These are phyloP conservation scores for Brevipalpus yothersi DNA, from an alignment of 1,140 invertebrate genomes.

Conservation along the genomic window DNA sequence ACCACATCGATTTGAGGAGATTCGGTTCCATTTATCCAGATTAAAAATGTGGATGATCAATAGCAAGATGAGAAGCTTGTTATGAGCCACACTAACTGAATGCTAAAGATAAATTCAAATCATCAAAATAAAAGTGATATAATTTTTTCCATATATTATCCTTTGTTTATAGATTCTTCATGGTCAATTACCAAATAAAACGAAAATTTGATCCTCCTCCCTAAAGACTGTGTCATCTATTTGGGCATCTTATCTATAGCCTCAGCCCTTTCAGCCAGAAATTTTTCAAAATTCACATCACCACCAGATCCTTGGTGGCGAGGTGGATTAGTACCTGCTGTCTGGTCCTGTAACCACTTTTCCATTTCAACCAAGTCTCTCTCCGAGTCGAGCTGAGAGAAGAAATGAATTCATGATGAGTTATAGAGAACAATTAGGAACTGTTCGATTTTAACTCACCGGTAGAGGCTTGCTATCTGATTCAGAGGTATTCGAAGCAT, in stretches of 20 bases:
- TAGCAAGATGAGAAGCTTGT: no score
- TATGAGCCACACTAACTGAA: no score
- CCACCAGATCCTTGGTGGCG: constrained; percentile 24
- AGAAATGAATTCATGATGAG: no score
- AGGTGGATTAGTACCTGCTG: background rate
- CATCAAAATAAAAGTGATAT: no score
- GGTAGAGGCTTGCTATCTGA: background rate
- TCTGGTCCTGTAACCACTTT: constrained; percentile 37
- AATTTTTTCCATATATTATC: no score
- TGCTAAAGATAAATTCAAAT: no score
- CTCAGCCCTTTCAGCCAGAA: constrained; percentile 61
- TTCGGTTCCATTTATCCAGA: no score
- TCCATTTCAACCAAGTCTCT: constrained; percentile 83
- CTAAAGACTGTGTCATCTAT: background rate
- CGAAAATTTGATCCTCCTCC: background rate
- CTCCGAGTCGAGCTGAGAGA: constrained; percentile 28
- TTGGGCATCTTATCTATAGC: constrained; percentile 24
- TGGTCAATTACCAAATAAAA: no score
- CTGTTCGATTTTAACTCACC: background rate
- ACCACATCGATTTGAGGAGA: no score
- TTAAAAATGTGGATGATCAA: no score
- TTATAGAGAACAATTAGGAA: no score
- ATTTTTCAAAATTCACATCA: constrained; percentile 46
- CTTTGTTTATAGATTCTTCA: no score
- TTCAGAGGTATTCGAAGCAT: constrained; percentile 1